A percentile compares a stretch with the other conserved stretches of the same genome.
Evolutionary conservation across 1,140 invertebrate genomes (phyloP).

Genomic region (Atopsyche davidsoni): DNA sequence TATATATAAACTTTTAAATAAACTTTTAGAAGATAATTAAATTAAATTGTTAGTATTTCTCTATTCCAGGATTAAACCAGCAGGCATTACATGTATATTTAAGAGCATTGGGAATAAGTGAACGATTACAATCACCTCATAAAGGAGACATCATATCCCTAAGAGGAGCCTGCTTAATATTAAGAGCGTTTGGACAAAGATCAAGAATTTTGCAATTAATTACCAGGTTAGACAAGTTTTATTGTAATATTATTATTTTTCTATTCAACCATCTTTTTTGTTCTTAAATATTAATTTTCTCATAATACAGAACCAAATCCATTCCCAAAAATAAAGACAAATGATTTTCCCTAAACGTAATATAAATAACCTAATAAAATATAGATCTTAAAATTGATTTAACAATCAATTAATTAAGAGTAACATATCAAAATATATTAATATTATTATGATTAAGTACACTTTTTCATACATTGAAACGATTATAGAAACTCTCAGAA

Average conservation of each 20-base stretch:
- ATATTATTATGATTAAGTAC: too few relatives aligned
- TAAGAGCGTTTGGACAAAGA: slow-evolving; percentile 56
- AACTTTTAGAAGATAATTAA: neutral
- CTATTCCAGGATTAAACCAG: slow-evolving; percentile 41
- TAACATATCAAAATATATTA: too few relatives aligned
- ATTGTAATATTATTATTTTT: too few relatives aligned
- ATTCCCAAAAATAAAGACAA: too few relatives aligned
- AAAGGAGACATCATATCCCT: slow-evolving; percentile 41
- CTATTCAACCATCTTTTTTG: neutral
- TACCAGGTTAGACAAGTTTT: slow-evolving; percentile 49
- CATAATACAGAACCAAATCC: too few relatives aligned
- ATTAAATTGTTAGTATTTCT: slow-evolving; percentile 16
- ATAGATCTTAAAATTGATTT: too few relatives aligned
- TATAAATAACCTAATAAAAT: too few relatives aligned
- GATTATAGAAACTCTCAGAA: too few relatives aligned
- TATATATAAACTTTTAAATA: slow-evolving; percentile 1
- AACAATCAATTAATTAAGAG: too few relatives aligned
- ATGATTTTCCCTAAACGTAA: too few relatives aligned
- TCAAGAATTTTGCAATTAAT: slow-evolving; percentile 58
- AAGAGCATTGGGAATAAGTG: slow-evolving; percentile 49
- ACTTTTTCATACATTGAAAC: too few relatives aligned
- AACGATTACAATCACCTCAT: slow-evolving; percentile 38
- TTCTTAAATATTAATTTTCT: slow-evolving; percentile 3
- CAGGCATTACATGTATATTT: slow-evolving; percentile 54
- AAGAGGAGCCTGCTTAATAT: slow-evolving; percentile 51